Evolutionary conservation across 2,888 invertebrate genomes (phyloP).

Genomic region (Andrena bucephala): DNA sequence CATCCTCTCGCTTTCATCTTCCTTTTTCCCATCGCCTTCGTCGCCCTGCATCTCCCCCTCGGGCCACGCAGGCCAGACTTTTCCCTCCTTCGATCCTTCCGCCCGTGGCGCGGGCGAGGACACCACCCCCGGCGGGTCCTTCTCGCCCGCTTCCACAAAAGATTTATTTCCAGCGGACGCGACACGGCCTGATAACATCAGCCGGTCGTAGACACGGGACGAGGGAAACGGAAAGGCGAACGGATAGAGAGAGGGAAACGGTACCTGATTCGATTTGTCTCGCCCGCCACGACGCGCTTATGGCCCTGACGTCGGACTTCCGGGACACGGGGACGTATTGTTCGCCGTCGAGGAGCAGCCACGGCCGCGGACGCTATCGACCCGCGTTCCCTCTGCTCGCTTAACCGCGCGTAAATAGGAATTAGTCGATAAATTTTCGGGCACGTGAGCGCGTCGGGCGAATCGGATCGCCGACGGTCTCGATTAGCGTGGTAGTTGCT

Average conservation of each 20-base stretch:
- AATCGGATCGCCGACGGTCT: constrained; percentile 9
- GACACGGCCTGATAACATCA: constrained; percentile 60
- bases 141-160: constrained; percentile 58
- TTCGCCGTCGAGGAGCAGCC: constrained; percentile 49
- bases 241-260: constrained; percentile 52
- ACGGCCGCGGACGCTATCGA: constrained; percentile 56
- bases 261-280: constrained; percentile 64
- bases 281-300: constrained; percentile 63
- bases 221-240: constrained; percentile 57
- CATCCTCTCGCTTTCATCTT: neutral
- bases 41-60: constrained; percentile 2
- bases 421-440: constrained; percentile 57
- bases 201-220: constrained; percentile 39
- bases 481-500: neutral
- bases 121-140: constrained; percentile 28
- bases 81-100: constrained; percentile 13
- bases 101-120: constrained; percentile 16
- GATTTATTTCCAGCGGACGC: constrained; percentile 64
- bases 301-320: constrained; percentile 65
- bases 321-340: constrained; percentile 65
- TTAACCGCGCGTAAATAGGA: constrained; percentile 47
- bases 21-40: neutral
- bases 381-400: constrained; percentile 22
- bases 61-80: constrained; percentile 1
- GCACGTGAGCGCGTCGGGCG: neutral